Evolutionary conservation across 2,888 invertebrate genomes (phyloP).

Genomic region (Muschampia plurimacula): DNA sequence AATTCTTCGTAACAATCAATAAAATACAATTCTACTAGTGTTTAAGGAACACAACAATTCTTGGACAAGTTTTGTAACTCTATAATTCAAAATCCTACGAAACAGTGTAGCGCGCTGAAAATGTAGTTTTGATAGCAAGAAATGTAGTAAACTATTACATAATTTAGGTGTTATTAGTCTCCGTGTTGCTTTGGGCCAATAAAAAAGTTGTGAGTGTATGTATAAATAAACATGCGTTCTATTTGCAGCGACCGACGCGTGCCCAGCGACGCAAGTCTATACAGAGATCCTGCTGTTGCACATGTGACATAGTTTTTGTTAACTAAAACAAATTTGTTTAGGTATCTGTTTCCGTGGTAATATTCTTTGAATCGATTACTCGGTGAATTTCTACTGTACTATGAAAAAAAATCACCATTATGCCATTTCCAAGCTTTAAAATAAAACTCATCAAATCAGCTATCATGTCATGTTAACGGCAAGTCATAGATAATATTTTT

Average conservation of each 20-base stretch:
- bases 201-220: slow-evolving; percentile 61
- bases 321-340: background rate
- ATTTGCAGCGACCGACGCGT: slow-evolving; percentile 70
- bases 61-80: background rate
- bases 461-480: background rate
- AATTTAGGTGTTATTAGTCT: slow-evolving; percentile 12
- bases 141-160: slow-evolving; percentile 12
- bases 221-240: slow-evolving; percentile 57
- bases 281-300: slow-evolving; percentile 27
- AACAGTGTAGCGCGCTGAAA: slow-evolving; percentile 2
- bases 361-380: too few species aligned
- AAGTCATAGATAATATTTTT: too few species aligned
- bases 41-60: background rate
- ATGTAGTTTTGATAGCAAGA: slow-evolving; percentile 4
- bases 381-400: too few species aligned
- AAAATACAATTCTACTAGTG: too few species aligned
- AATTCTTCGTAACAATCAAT: too few species aligned
- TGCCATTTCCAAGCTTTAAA: too few species aligned
- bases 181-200: slow-evolving; percentile 48
- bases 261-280: slow-evolving; percentile 49
- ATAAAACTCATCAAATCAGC: too few species aligned
- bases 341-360: too few species aligned
- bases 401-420: too few species aligned
- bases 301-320: slow-evolving; percentile 25
- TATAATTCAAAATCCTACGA: background rate